Evolutionary conservation across 2,113 vertebrate species (phyloP).

Genomic region (Ramphastos sulfuratus): DNA sequence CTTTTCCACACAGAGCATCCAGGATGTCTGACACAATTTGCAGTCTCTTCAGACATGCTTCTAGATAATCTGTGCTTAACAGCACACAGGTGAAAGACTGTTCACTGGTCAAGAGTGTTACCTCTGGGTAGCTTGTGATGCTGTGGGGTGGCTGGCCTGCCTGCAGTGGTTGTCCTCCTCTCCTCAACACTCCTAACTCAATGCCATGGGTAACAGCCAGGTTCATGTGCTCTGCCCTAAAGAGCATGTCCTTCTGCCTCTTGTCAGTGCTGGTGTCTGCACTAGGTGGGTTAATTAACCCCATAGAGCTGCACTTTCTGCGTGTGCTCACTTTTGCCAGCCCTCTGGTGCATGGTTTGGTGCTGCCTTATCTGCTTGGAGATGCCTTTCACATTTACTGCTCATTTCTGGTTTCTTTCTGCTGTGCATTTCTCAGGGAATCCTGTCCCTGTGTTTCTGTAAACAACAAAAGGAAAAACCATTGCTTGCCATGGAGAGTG

Average conservation of each 20-base stretch:
- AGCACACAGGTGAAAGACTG: not conserved
- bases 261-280: not conserved
- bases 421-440: not conserved
- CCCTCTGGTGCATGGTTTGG: accelerated
- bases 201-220: not conserved
- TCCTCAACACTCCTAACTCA: not conserved
- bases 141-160: not conserved
- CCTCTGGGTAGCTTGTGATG: not conserved
- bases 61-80: not conserved
- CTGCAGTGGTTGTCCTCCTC: not conserved
- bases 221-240: not conserved
- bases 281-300: not conserved
- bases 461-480: not conserved
- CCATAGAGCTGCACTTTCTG: not conserved
- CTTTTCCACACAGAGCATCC: not conserved
- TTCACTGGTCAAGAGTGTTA: not conserved
- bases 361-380: not conserved
- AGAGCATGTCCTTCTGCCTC: not conserved
- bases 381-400: not conserved
- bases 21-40: not conserved
- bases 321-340: not conserved
- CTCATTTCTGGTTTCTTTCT: not conserved
- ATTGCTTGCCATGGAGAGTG: accelerated
- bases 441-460: not conserved
- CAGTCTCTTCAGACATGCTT: not conserved